Evolutionary conservation across 1,140 invertebrate genomes (phyloP), one percentile per base, ranked within the genome.

Genomic region (Zaprionus kolodkinae): DNA sequence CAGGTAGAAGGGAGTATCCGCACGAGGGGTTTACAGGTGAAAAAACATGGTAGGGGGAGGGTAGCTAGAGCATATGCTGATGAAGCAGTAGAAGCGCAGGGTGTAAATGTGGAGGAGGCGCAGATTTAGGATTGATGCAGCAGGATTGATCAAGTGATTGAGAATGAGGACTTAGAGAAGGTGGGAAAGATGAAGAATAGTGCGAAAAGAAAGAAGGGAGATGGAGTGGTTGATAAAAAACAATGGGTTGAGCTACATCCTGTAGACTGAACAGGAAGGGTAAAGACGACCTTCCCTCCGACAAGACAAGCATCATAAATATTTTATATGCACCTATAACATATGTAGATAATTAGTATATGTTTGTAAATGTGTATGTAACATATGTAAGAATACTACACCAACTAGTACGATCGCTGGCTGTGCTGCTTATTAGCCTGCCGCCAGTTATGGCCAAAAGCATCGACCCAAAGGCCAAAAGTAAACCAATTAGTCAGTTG

Each of bases 401-500:
- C 6, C 33, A 35, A 35, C 33, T 35, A n/a, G n/a, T n/a, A n/a
- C 33, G 33, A 35, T 9, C 33, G 6, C 33, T 35, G 33, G 3
- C 27, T 30, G 27, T 30, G 27, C 3, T 4, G 27, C 27, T 30
- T 3, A 30, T 30, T 30, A 30, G 27, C 27, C 30, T 21, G 63
- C 27, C 27, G 61, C 35, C 74, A 63, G 74, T 74, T 80, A 75
- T 78, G 78, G 60, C 54, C 43, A 62, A 80, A 74, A 78, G 70
- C 48, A 40, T 36, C 17, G 10, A 35, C 63, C 77, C 76, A 80
- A 75, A 79, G 76, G 57, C 76, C 76, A 79, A 73, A 82, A 82
- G 75, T 82, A 81, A 82, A 82, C 79, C 78, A 82, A 82, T 82
- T 82, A 82, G 70, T 77, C 78, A 75, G 56, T 50, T 25, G 1